Conservation (phyloP, 2,888 invertebrate genomes). For the Machimus rusticus region DNA sequence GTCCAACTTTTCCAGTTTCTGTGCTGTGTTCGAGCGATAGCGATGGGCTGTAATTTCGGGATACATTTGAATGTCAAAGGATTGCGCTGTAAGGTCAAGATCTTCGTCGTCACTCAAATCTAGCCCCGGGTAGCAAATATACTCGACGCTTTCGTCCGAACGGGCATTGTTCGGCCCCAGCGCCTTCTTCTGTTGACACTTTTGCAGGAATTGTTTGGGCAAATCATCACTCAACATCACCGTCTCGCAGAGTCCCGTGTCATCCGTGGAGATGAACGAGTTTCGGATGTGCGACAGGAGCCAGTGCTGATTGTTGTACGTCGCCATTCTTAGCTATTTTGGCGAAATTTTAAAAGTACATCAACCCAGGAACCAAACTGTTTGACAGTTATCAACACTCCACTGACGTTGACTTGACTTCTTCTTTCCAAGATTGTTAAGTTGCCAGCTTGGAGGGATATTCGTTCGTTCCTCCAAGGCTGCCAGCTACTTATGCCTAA, state of each 20-base stretch:
- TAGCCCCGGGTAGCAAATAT: constrained; percentile 77
- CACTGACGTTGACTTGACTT: background rate
- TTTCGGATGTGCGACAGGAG: constrained; percentile 90
- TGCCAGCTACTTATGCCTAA: no score
- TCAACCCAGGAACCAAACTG: background rate
- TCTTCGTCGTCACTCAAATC: constrained; percentile 83
- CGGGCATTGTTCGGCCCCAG: background rate
- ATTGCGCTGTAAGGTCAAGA: constrained; percentile 70
- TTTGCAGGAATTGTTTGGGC: constrained; percentile 69
- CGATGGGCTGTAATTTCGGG: constrained; percentile 70
- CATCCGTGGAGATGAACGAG: constrained; percentile 94
- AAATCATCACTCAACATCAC: constrained; percentile 88
- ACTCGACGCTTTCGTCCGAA: constrained; percentile 58
- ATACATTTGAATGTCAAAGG: constrained; percentile 80
- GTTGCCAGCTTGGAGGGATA: no score
- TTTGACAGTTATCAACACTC: background rate
- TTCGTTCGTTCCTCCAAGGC: no score
- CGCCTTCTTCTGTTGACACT: constrained; percentile 28
- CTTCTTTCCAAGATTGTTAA: background rate
- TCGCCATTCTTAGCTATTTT: constrained; percentile 73
- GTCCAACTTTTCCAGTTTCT: constrained; percentile 87
- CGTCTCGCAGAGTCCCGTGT: constrained; percentile 92
- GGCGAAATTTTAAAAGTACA: background rate
- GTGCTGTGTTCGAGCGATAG: constrained; percentile 86
- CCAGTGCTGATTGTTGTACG: constrained; percentile 94